A percentile compares a stretch with the other conserved stretches of the same genome.
These are phyloP conservation scores for Rafetus swinhoei DNA, from an alignment of 2,113 vertebrate species.

Conservation along the genomic window DNA sequence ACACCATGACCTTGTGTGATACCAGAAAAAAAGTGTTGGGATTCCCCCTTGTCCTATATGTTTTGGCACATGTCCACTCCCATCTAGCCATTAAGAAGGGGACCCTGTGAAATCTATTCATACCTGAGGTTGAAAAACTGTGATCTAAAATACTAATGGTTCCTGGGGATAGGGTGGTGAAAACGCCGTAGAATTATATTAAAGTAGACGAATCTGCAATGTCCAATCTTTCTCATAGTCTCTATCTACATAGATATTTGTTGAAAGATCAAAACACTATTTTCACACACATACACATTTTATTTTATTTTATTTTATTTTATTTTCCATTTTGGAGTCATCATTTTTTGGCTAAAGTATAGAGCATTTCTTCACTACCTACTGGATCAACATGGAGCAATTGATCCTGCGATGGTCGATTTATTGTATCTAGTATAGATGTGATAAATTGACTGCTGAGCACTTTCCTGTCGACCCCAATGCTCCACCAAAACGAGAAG, in stretches of 20 bases:
- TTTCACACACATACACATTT: background rate
- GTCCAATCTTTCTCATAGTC: background rate
- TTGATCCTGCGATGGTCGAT: too few species aligned
- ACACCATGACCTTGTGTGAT: background rate
- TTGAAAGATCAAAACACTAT: background rate
- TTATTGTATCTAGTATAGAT: too few species aligned
- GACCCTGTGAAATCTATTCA: background rate
- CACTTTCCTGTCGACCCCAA: too few species aligned
- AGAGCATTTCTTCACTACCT: background rate
- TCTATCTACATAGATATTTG: background rate
- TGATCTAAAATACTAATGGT: background rate
- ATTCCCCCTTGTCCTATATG: background rate
- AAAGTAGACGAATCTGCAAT: conserved; percentile 2
- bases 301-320: background rate
- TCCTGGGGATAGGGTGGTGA: background rate
- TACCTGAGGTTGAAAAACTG: background rate
- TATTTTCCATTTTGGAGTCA: background rate
- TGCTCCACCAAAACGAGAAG: too few species aligned
- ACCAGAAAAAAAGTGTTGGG: background rate
- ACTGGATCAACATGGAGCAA: too few species aligned
- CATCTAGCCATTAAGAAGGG: background rate
- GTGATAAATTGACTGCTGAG: too few species aligned
- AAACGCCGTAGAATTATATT: background rate
- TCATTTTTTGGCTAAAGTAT: background rate
- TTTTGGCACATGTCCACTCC: background rate